phyloP scores from a whole-genome alignment of 37 sponge, comb jelly and placozoan species.

The Chondrosia reniformis region DNA sequence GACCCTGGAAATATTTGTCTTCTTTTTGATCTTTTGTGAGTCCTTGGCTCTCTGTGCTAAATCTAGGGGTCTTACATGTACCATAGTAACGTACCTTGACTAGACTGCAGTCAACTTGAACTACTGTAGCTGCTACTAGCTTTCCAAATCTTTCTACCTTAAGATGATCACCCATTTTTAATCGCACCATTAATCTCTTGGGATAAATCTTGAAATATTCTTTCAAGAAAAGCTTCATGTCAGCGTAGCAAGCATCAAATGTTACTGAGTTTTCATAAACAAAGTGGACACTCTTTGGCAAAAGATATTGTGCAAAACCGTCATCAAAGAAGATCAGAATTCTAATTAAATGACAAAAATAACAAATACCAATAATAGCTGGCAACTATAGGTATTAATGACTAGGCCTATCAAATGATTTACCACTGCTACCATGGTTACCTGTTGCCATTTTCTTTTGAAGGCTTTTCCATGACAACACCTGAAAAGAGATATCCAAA shows the following conservation, averaged over 20 bases:
- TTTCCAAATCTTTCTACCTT: slow-evolving; percentile 17
- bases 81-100: slow-evolving; percentile 35
- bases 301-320: slow-evolving; percentile 44
- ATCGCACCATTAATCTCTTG: slow-evolving; percentile 19
- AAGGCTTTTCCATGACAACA: slow-evolving; percentile 11
- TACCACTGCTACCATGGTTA: no score
- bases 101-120: slow-evolving; percentile 40
- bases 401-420: neutral
- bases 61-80: no score
- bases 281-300: slow-evolving; percentile 11
- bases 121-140: slow-evolving; percentile 18
- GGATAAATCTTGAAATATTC: slow-evolving; percentile 11
- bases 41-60: no score
- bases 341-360: neutral
- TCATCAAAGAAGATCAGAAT: slow-evolving; percentile 43
- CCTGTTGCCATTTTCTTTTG: slow-evolving; percentile 22
- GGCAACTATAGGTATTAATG: neutral
- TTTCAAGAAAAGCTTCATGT: neutral
- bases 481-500: slow-evolving; percentile 12
- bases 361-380: neutral
- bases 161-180: slow-evolving; percentile 12
- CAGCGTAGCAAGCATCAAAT: neutral
- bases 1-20: no score
- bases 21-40: no score
- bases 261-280: neutral